Conservation (phyloP, 2,113 vertebrate genomes). For the Centropus unirufus region DNA sequence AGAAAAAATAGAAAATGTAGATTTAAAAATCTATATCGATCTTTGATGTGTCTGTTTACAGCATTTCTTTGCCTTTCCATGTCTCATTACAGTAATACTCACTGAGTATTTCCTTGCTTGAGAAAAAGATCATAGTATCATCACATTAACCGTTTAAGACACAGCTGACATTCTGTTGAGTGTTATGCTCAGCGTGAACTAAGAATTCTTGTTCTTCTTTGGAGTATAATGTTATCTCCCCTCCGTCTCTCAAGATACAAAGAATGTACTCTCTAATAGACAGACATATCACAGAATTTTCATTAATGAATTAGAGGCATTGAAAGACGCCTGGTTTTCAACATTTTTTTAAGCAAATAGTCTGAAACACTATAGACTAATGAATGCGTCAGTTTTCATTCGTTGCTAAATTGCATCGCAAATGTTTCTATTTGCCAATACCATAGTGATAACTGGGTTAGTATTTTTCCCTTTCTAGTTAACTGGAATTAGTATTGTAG, state of each 20-base stretch:
- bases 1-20: not conserved
- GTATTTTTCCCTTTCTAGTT: not conserved
- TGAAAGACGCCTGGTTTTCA: not conserved
- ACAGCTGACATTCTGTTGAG: not conserved
- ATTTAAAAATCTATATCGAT: not conserved
- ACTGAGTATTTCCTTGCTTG: not conserved
- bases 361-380: not conserved
- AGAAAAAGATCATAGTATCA: not conserved
- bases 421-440: not conserved
- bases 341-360: not conserved
- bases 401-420: not conserved
- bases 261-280: not conserved
- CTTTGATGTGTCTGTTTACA: not conserved
- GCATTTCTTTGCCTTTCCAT: not conserved
- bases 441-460: not conserved
- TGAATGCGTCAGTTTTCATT: not conserved
- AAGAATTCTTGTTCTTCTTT: not conserved
- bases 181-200: not conserved
- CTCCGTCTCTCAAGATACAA: not conserved
- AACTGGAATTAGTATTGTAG: not conserved
- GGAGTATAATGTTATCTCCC: not conserved
- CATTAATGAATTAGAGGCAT: not conserved
- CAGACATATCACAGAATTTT: not conserved
- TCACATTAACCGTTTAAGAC: not conserved
- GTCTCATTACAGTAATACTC: not conserved